Base-by-base conservation (phyloP, 2,888 invertebrate genomes). In the Xestia ashworthii region DNA sequence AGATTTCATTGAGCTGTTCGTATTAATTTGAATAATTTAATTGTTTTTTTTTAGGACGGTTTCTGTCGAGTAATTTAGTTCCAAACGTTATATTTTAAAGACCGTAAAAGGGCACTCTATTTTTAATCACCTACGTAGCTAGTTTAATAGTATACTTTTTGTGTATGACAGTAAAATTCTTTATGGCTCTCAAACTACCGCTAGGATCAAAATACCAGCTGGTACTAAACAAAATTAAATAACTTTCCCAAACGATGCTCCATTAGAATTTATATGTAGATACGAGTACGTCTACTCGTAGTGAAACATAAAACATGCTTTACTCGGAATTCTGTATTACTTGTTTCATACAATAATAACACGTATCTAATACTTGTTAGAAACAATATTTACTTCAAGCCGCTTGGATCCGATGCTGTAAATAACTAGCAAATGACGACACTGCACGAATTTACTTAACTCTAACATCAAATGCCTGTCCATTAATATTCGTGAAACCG, bases 201-300 rank as follows among this genome's bases (percentile, higher is more conserved):
- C 19, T 80, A 16, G 19, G 38, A 48, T 74, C 3, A 22, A 86
- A 91, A 89, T 84, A 83, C 85, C 80, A 81, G 84, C 85, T 82
- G 80, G 80, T 83, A 88, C 83, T 89, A 88, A 88, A 87, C 81
- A 87, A 87, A 88, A 91, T 89, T 87, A 91, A 90, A 90, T 90
- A 87, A 88, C 88, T 88, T 89, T 85, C 77, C 75, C 55, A 81
- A 84, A 76, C 81, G 77, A 83, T 86, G 83, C 25, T n/a, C n/a
- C 14, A 44, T 44, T 50, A 48, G 48, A 58, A 58, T 58, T 12
- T 58, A 78, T 44, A 78, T 44, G 19, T 53, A n/a, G 16, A 9
- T 50, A 32, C n/a, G n/a, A n/a, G n/a, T n/a, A n/a, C 48, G 16
- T 48, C 25, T 38, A 44, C 19, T 58, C 5, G 4, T 32, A 41